These are phyloP conservation scores for Casuarius casuarius DNA, from an alignment of 2,113 vertebrate species.

Conservation along the genomic window DNA sequence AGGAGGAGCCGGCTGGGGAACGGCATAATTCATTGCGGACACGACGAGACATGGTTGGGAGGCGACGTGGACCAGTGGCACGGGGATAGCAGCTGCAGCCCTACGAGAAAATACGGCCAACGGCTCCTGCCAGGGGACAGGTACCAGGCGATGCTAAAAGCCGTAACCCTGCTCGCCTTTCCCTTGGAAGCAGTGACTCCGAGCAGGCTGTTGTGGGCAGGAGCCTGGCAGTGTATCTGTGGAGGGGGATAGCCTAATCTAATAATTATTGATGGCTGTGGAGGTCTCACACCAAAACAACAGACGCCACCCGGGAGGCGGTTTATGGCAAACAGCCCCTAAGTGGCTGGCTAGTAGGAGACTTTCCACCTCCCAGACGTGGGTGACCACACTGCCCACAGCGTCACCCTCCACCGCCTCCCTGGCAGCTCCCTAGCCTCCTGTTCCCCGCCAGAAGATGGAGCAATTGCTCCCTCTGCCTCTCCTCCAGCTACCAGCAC, in stretches of 20 bases:
- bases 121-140: accelerated
- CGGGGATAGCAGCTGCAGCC: neutral
- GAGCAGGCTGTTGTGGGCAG: neutral
- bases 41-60: neutral
- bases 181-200: neutral
- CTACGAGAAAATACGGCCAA: neutral
- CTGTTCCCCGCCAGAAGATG: neutral
- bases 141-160: neutral
- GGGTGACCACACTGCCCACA: accelerated
- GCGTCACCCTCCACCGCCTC: neutral
- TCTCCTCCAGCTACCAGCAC: neutral
- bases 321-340: neutral
- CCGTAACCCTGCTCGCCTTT: neutral
- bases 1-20: neutral
- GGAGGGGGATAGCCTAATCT: neutral
- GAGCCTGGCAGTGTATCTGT: neutral
- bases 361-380: neutral
- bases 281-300: neutral
- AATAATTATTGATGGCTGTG: accelerated
- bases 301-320: neutral
- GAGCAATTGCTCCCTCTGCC: neutral
- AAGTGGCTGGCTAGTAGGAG: neutral
- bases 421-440: neutral
- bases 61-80: neutral
- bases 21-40: neutral